phyloP scores from a whole-genome alignment of 2,113 vertebrate genomes.

The Sclerurus mexicanus region DNA sequence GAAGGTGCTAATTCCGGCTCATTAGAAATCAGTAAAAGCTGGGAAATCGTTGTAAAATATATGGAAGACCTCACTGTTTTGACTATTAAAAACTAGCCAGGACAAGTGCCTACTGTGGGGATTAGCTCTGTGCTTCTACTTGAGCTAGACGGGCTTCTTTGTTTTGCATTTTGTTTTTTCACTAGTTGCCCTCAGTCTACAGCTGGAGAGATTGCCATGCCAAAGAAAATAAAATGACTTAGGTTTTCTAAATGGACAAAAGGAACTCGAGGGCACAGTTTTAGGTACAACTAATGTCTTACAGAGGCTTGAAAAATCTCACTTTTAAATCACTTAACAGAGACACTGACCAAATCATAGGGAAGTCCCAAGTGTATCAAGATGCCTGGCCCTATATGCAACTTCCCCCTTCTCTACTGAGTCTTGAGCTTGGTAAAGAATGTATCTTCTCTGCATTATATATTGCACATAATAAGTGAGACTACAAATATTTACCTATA shows the following conservation, averaged over 20 bases:
- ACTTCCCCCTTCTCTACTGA: neutral
- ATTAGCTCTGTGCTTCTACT: neutral
- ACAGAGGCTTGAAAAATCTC: neutral
- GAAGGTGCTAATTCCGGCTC: neutral
- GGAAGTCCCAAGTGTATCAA: neutral
- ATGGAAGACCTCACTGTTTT: neutral
- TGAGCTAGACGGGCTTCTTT: neutral
- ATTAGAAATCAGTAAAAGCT: neutral
- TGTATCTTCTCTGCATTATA: neutral
- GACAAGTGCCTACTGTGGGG: neutral
- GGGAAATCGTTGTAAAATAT: neutral
- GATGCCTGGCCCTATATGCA: neutral
- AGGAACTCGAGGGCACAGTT: neutral
- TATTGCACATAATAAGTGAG: neutral
- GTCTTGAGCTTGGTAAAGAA: neutral
- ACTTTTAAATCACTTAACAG: neutral
- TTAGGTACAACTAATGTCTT: neutral
- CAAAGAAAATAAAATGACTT: neutral
- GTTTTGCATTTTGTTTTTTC: neutral
- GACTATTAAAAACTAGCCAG: neutral
- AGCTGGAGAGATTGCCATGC: neutral
- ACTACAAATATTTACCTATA: neutral
- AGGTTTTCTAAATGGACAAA: neutral
- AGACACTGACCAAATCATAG: neutral
- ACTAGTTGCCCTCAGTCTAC: neutral